Conservation (phyloP, 2,888 invertebrate species). For the Conus canariensis region DNA sequence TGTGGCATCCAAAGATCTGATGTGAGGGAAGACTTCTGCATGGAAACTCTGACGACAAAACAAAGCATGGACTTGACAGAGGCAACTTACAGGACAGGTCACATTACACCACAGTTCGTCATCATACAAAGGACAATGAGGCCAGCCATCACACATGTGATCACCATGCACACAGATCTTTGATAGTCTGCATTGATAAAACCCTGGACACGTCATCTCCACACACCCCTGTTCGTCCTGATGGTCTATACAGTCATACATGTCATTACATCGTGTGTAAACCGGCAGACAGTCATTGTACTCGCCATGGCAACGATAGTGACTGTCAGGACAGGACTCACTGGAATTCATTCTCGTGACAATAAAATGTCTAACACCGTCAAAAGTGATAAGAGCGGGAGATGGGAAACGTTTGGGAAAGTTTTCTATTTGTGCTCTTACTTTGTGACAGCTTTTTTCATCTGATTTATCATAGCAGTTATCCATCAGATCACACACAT, state of each 20-base stretch:
- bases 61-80: background rate
- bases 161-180: background rate
- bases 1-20: background rate
- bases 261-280: background rate
- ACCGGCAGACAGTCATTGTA: constrained; percentile 5
- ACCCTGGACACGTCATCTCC: background rate
- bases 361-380: background rate
- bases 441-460: too few relatives aligned
- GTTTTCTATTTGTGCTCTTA: too few relatives aligned
- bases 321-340: background rate
- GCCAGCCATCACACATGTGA: constrained; percentile 15
- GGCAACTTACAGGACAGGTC: background rate
- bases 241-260: background rate
- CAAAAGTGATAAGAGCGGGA: background rate
- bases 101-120: background rate
- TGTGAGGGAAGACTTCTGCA: background rate
- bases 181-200: background rate
- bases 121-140: background rate
- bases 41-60: background rate
- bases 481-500: too few relatives aligned
- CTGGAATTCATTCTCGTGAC: background rate
- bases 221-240: constrained; percentile 1
- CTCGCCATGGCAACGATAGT: background rate
- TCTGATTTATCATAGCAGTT: too few relatives aligned
- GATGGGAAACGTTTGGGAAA: background rate